Evolutionary conservation across 2,888 invertebrate species (phyloP), one percentile per base, ranked within the genome.

Genomic region (Cylindroiulus punctatus): DNA sequence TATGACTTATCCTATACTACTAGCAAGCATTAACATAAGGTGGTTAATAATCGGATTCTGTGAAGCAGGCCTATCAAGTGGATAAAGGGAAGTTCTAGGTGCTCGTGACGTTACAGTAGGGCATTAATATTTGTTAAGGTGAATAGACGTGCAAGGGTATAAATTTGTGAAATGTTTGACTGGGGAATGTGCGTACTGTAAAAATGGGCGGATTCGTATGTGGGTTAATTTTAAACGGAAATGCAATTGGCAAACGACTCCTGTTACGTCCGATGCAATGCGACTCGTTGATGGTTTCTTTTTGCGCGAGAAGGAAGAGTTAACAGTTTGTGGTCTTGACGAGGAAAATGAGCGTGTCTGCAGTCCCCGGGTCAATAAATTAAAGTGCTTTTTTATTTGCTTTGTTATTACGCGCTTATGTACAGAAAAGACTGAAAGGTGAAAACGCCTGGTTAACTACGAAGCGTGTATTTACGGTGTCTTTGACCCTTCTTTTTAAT

Each of bases 181-280:
- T n/a, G 4, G 52, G 52, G n/a, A 52, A 19, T n/a, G 52, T 52
- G 65, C 65, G 65, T n/a, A n/a, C n/a, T 65, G 65, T 26, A 22
- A 65, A 65, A 26, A 65, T 26, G 65, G 65, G 65, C 65, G 65
- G 65, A 65, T 26, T 65, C 65, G 65, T 65, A 65, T 65, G 26
- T 65, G 65, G 65, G 65, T 65, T 65, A 65, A 65, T 65, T 65
- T 65, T 26, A 65, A 65, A 65, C 65, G 65, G 65, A 65, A 65
- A 26, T 26, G 65, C 26, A 65, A 26, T 65, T 26, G 26, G 22
- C 26, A n/a, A n/a, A 65, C 1, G 22, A 22, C 10, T 65, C 26
- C 26, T 65, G 10, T 65, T 12, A 26, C 65, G 40, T 8, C 40
- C 40, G 1, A 26, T 10, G 26, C 26, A 7, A 7, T 7, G 5